Percentiles rank a stretch among this genome's conserved stretches.
Conservation (phyloP, 2,113 vertebrate species). For the Stegastes partitus region DNA sequence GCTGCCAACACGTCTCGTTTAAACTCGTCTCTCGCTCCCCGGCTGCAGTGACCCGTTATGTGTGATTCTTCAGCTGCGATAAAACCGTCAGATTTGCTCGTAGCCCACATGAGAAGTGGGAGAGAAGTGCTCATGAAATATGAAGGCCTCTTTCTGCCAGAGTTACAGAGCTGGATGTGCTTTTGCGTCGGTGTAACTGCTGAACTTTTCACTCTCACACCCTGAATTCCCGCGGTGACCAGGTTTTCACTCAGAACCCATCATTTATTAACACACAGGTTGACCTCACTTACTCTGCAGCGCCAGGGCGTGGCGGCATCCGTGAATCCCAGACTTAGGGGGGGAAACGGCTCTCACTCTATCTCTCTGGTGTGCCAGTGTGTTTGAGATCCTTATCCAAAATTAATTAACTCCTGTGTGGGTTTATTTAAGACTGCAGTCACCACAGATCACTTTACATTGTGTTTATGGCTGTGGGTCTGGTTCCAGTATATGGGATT, state of each 20-base stretch:
- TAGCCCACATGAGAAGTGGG: conserved; percentile 60
- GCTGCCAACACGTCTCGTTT: conserved; percentile 37
- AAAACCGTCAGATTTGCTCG: conserved; percentile 69
- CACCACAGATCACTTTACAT: conserved; percentile 34
- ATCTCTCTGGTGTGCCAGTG: not conserved
- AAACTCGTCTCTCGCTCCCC: conserved; percentile 35
- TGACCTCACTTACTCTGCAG: conserved; percentile 79
- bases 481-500: conserved; percentile 50
- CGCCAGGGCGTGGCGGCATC: conserved; percentile 45
- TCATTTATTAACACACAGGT: conserved; percentile 82
- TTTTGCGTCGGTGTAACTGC: conserved; percentile 61
- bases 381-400: conserved; percentile 50
- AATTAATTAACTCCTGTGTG: conserved; percentile 41
- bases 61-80: conserved; percentile 65
- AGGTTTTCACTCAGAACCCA: conserved; percentile 72
- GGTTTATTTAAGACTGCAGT: conserved; percentile 44
- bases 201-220: conserved; percentile 82
- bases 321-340: conserved; percentile 44
- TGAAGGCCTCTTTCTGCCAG: conserved; percentile 58
- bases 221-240: conserved; percentile 59
- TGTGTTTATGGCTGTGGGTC: conserved; percentile 46
- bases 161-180: conserved; percentile 54
- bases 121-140: conserved; percentile 84
- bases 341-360: conserved; percentile 24
- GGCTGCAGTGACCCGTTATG: conserved; percentile 63